Percentiles rank a stretch among this genome's conserved stretches.
Conservation (phyloP, 2,888 invertebrate species). For the Stenotaenia linearis region DNA sequence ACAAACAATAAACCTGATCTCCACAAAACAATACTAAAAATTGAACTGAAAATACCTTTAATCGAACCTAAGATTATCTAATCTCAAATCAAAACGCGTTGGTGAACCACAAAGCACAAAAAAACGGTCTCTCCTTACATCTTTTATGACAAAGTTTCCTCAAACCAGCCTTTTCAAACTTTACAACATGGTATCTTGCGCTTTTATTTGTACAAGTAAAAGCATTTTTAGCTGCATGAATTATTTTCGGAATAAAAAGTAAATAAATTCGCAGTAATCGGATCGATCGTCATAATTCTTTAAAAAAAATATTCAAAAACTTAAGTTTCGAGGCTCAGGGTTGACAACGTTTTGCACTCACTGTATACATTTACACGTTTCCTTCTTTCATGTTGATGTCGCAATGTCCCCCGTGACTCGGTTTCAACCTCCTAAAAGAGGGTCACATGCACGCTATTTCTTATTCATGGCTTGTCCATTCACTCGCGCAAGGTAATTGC, state of each 20-base stretch:
- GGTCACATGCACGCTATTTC: not conserved
- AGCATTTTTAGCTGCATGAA: not conserved
- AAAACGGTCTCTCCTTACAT: not conserved
- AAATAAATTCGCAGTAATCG: not conserved
- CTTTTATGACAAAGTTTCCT: not conserved
- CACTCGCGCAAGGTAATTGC: not conserved
- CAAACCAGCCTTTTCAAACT: not conserved
- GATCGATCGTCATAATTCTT: not conserved
- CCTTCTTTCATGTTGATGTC: not conserved
- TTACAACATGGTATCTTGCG: not conserved
- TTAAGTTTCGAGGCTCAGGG: not conserved
- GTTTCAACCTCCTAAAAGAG: conserved; percentile 2
- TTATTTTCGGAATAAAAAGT: not conserved
- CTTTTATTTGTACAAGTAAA: not conserved
- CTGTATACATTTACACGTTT: conserved; percentile 8
- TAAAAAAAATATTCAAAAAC: not conserved
- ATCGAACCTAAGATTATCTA: too few relatives aligned
- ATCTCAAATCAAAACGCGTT: too few relatives aligned
- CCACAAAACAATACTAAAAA: too few relatives aligned
- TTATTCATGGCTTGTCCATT: conserved; percentile 8
- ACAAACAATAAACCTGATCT: too few relatives aligned
- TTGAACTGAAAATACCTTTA: too few relatives aligned
- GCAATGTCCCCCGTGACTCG: conserved; percentile 12
- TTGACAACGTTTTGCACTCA: conserved; percentile 16
- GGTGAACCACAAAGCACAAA: not conserved